Base-by-base conservation (phyloP, 2,797 vertebrate species). In the Falco rusticolus region DNA sequence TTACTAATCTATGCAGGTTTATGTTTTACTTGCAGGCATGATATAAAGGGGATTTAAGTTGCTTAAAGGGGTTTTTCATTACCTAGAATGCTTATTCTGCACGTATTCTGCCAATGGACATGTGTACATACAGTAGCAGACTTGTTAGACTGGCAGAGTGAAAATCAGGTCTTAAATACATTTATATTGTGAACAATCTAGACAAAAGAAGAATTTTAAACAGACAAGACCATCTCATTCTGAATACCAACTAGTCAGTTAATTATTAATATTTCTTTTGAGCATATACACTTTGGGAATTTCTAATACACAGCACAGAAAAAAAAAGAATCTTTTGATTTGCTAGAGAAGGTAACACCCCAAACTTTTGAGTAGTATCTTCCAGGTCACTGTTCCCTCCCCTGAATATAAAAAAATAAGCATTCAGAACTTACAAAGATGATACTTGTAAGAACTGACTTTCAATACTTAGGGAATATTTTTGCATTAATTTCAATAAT, bases 241-340 rank as follows among this genome's bases (percentile, higher is more conserved):
- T 93, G 79, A 95, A 90, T 88, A 94, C 6, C 85, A 89, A 93
- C 48, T 70, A 94, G 63, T 68, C 93, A 86, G 61, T 96, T 97
- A 95, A 95, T 94, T 97, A 95, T 88, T 90, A 90, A 91, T 63
- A 93, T 86, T 54, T 89, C 80, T 96, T 96, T 94, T 92, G 83
- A 95, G 87, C 93, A 90, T 79, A 83, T 60, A 84, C 20, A 53
- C 8, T 41, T 72, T 70, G 6, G 34, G n/a, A 77, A 83, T 89
- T 94, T 90, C 29, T 78, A 82, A 71, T n/a, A 64, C 5, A 26
- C 2, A 57, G 7, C 41, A 76, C 12, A 70, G 54, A 51, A 78
- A 66, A 88, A 60, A 60, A 79, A 21, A 41, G 6, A 68, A 50
- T 12, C 0, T 43, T 84, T 50, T 41, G 1, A 84, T 77, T 85